Percentiles rank a stretch among this genome's conserved stretches.
These are phyloP conservation scores for Conchocele bisecta DNA, from an alignment of 2,888 invertebrate species.

Conservation along the genomic window DNA sequence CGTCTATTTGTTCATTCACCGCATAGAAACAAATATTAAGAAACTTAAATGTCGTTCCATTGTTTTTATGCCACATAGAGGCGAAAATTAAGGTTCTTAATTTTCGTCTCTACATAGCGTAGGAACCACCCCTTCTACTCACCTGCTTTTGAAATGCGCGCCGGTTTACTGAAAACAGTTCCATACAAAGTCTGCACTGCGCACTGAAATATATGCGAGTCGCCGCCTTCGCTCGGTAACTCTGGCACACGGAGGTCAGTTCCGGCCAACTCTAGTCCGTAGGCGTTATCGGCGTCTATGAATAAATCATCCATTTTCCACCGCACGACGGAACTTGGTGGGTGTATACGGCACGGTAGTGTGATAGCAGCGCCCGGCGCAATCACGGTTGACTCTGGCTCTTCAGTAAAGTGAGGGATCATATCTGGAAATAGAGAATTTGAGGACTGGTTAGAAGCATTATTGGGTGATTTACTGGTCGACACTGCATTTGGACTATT, in stretches of 20 bases:
- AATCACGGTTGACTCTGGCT: constrained; percentile 62
- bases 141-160: constrained; percentile 67
- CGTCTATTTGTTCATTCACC: too few relatives aligned
- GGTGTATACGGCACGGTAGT: constrained; percentile 58
- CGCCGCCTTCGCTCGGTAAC: constrained; percentile 43
- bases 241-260: constrained; percentile 54
- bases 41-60: too few relatives aligned
- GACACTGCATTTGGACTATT: too few relatives aligned
- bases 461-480: too few relatives aligned
- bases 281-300: constrained; percentile 52
- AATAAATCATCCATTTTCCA: constrained; percentile 63
- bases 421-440: constrained; percentile 56
- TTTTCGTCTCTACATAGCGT: too few relatives aligned
- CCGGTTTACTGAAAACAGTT: constrained; percentile 56
- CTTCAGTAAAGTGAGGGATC: constrained; percentile 59
- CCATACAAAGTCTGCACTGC: constrained; percentile 55
- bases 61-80: too few relatives aligned
- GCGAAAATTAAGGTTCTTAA: too few relatives aligned
- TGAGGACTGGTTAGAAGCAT: too few relatives aligned
- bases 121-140: not conserved
- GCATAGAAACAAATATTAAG: too few relatives aligned
- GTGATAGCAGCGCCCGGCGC: constrained; percentile 58
- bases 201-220: constrained; percentile 61
- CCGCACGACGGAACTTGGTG: constrained; percentile 54
- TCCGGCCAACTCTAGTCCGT: constrained; percentile 57